A percentile compares a stretch with the other conserved stretches of the same genome.
These are phyloP conservation scores for Tympanoctomys barrerae DNA, from an alignment of 2,797 vertebrate genomes.

Conservation along the genomic window DNA sequence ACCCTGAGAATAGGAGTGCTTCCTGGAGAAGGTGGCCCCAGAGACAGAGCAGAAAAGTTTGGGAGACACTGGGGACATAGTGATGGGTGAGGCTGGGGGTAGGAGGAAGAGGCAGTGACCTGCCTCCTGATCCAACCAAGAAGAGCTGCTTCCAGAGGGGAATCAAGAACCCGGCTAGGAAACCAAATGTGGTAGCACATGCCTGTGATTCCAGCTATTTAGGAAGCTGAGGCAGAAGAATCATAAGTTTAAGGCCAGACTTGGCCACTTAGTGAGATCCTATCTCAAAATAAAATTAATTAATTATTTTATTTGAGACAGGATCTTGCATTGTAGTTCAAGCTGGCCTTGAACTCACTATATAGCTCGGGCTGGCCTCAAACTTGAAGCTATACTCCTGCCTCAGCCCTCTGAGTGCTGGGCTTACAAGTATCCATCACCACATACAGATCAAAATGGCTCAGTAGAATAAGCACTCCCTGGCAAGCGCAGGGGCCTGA, in stretches of 20 bases:
- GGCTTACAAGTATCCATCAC: neutral
- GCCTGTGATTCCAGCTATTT: neutral
- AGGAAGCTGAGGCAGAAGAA: neutral
- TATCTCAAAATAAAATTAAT: neutral
- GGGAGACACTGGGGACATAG: too few relatives aligned
- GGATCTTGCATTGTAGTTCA: neutral
- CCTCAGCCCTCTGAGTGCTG: neutral
- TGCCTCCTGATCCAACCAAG: fast-evolving
- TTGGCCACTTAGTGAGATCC: neutral
- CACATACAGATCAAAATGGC: neutral
- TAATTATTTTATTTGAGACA: neutral
- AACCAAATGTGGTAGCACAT: neutral
- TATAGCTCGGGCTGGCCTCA: neutral
- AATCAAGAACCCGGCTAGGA: neutral
- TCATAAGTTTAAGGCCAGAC: neutral
- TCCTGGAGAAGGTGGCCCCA: neutral
- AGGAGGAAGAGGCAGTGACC: neutral
- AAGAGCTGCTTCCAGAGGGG: neutral
- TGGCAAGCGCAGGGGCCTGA: too few relatives aligned
- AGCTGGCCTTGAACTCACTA: neutral
- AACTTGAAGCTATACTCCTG: neutral
- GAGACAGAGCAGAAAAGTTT: neutral
- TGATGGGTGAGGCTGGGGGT: neutral
- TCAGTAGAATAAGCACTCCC: too few relatives aligned
- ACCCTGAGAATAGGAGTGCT: neutral